These are phyloP conservation scores for Drosophila nikananu DNA, from an alignment of 1,140 invertebrate species.

Conservation along the genomic window DNA sequence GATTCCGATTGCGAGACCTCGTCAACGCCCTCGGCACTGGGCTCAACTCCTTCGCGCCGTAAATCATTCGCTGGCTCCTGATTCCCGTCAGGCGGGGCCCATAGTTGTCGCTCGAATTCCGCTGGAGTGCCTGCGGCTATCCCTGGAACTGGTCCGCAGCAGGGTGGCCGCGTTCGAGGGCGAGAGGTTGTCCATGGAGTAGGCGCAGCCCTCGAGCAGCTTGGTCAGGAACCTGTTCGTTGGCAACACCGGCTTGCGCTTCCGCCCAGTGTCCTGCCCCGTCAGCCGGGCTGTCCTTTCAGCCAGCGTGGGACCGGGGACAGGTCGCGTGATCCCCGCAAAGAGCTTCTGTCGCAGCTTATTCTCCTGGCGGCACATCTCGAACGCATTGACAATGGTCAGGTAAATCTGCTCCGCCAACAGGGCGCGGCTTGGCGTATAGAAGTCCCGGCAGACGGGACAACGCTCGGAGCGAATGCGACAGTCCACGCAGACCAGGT, in stretches of 20 bases:
- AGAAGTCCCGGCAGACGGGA: conserved; percentile 87
- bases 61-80: conserved; percentile 57
- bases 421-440: conserved; percentile 65
- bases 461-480: conserved; percentile 87
- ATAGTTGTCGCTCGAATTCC: conserved; percentile 24
- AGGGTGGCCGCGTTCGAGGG: conserved; percentile 52
- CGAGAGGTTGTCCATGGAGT: conserved; percentile 84
- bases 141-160: conserved; percentile 30
- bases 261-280: conserved; percentile 63
- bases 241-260: conserved; percentile 42
- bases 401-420: conserved; percentile 85
- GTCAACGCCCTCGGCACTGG: conserved; percentile 15
- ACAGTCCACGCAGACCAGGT: conserved; percentile 88
- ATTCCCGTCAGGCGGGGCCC: conserved; percentile 17
- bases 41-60: conserved; percentile 22
- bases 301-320: conserved; percentile 1
- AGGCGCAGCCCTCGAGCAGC: conserved; percentile 82
- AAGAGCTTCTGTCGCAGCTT: conserved; percentile 77
- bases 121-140: conserved; percentile 26
- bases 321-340: conserved; percentile 53
- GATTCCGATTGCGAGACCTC: conserved; percentile 21
- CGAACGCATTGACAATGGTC: conserved; percentile 85
- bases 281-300: conserved; percentile 1
- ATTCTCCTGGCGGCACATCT: conserved; percentile 72
- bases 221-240: conserved; percentile 85